Evolutionary conservation across 2,888 invertebrate species (phyloP), one percentile per base, ranked within the genome.

Genomic region (Acrobasis consociella): DNA sequence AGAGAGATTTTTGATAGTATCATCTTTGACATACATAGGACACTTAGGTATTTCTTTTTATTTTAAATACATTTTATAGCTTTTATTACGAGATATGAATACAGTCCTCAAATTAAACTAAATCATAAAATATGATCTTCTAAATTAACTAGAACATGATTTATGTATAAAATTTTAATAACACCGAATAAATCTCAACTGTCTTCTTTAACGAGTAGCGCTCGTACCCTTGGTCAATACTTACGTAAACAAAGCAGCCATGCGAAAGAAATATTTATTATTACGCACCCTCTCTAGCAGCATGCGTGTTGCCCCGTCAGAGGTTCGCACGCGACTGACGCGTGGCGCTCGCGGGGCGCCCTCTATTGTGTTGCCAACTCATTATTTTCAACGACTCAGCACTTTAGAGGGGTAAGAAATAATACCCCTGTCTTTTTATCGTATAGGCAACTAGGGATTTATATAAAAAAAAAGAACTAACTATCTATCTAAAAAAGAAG

Each of bases 361-460:
- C 77, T 80, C 87, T 88, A 82, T 87, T 89, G 83, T 84, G 68
- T 69, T 66, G 58, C 42, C 56, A 74, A 70, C 78, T 82, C 78
- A 80, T 87, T 87, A 83, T 77, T 78, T 81, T 76, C 31, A 58
- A 62, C 62, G 50, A 31, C 49, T 42, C 58, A 16, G 42, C 42
- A 51, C 42, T 56, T 42, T 42, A 2, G 58, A 37, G 37, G 49
- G 52, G n/a, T 51, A n/a, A 38, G 38, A 16, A 60, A 46, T 46
- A 46, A 46, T 38, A 31, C 58, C 58, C 37, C 37, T 49, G 49
- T 59, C 5, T 59, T 31, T 49, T 37, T 46, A 13, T 46, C 13
- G 11, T 11, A 13, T 42, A 42, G 10, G 10, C n/a, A 46, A n/a
- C 11, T 11, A 1, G 13, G 42, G 42, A 13, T 42, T 11, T 13